Conservation (phyloP, 2,113 vertebrate genomes). For the Brachionichthys hirsutus region DNA sequence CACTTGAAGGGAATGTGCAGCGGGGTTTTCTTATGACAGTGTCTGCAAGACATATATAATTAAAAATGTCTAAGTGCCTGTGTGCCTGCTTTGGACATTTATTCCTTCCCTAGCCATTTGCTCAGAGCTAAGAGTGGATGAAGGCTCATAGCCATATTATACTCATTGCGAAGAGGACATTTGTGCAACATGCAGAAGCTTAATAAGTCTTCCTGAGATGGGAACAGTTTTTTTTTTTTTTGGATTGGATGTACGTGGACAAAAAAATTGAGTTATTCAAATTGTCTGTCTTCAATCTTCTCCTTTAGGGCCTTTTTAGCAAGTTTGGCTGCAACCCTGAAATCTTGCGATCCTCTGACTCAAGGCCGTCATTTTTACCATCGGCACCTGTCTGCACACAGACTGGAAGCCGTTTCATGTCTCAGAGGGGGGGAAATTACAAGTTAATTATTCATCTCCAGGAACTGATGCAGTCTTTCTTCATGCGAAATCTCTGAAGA, state of each 20-base stretch:
- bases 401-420: conserved; percentile 50
- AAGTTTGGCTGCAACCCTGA: conserved; percentile 65
- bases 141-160: conserved; percentile 22
- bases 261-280: too few relatives aligned
- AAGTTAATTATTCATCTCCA: conserved; percentile 68
- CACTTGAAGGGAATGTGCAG: conserved; percentile 46
- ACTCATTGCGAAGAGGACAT: conserved; percentile 8
- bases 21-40: conserved; percentile 57
- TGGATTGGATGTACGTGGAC: too few relatives aligned
- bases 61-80: conserved; percentile 71
- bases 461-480: conserved; percentile 66
- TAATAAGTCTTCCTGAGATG: not conserved
- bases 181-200: conserved; percentile 30
- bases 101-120: conserved; percentile 45
- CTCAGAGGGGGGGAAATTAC: conserved; percentile 61
- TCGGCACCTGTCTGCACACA: conserved; percentile 71
- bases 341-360: conserved; percentile 64
- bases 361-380: conserved; percentile 68
- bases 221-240: too few relatives aligned
- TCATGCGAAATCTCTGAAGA: conserved; percentile 56
- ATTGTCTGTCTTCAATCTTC: conserved; percentile 11
- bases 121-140: conserved; percentile 17
- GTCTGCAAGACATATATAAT: conserved; percentile 72
- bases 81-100: conserved; percentile 37
- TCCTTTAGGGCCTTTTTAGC: too few relatives aligned